A percentile compares a stretch with the other conserved stretches of the same genome.
Evolutionary conservation across 1,140 invertebrate species (phyloP).

Genomic region (Zaprionus ghesquierei): DNA sequence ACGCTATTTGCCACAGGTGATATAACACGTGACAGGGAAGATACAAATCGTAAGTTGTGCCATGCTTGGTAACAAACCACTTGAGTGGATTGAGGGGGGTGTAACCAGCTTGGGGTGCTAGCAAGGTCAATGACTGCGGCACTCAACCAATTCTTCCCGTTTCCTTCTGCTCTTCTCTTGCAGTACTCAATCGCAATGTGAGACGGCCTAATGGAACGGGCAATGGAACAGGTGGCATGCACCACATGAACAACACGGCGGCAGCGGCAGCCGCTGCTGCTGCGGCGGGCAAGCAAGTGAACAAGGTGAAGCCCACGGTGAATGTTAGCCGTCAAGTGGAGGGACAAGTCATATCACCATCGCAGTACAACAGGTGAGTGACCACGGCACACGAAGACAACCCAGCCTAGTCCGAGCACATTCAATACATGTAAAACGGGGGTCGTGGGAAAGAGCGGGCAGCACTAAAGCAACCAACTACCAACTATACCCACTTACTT

Average conservation of each 20-base stretch:
- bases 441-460: background rate
- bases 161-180: slow-evolving; percentile 59
- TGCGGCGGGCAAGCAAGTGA: slow-evolving; percentile 90
- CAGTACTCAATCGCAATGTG: slow-evolving; percentile 89
- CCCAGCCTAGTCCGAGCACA: slow-evolving; percentile 8
- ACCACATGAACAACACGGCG: slow-evolving; percentile 85
- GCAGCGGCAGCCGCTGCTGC: slow-evolving; percentile 80
- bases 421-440: slow-evolving; percentile 4
- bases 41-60: slow-evolving; percentile 85
- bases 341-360: slow-evolving; percentile 84
- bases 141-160: background rate
- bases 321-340: slow-evolving; percentile 86
- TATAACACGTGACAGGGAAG: slow-evolving; percentile 86
- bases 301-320: slow-evolving; percentile 93
- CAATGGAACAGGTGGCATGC: slow-evolving; percentile 85
- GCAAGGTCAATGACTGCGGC: slow-evolving; percentile 1
- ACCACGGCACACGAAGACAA: background rate
- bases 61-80: background rate
- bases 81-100: background rate
- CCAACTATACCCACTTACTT: background rate
- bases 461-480: background rate
- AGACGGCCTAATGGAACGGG: slow-evolving; percentile 84
- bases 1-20: slow-evolving; percentile 83
- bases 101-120: background rate
- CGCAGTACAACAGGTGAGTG: slow-evolving; percentile 83